Base-by-base conservation (phyloP, 2,888 invertebrate species). In the Quadroppia sp. region DNA sequence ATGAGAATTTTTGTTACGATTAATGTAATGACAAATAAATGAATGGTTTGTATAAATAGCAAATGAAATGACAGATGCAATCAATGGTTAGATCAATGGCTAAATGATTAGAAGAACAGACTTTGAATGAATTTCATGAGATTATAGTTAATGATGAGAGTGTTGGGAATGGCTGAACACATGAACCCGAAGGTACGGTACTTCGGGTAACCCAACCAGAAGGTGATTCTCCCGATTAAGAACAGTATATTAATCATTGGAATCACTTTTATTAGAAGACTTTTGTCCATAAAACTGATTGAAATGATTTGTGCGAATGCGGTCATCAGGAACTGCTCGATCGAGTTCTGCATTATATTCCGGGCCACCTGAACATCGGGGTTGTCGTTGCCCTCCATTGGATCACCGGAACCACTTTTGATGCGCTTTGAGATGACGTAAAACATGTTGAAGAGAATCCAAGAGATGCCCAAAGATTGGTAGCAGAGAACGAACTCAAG, bases 171-270 rank as follows among this genome's bases (percentile, higher is more conserved):
- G n/a, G 42, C 40, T 20, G 67, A 40, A 67, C 67, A 67, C 40
- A 64, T 32, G 23, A 75, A 71, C 28, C 75, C 75, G 50, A 48
- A 73, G 17, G 75, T 71, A 20, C 75, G 70, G 17, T 61, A 71
- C 48, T 71, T 71, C 0, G 75, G 75, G 20, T 75, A 75, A 61
- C 75, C 75, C 13, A 73, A 42, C 36, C 28, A 75, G 50, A 75
- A 75, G 9, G 72, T n/a, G 17, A 75, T 32, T 23, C 75, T 42
- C 25, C 73, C 71, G 59, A 61, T 45, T n/a, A 74, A 7, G 42
- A 61, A 73, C n/a, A 73, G 42, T 11, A 73, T 6, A 36, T 75
- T 75, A 1, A 74, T 48, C 45, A 75, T 20, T 9, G 75, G 75
- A 32, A 75, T 74, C 15, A 75, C 17, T 36, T 73, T 59, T 4